These are phyloP conservation scores for Procambarus clarkii DNA, from an alignment of 1,140 invertebrate species.

Conservation along the genomic window DNA sequence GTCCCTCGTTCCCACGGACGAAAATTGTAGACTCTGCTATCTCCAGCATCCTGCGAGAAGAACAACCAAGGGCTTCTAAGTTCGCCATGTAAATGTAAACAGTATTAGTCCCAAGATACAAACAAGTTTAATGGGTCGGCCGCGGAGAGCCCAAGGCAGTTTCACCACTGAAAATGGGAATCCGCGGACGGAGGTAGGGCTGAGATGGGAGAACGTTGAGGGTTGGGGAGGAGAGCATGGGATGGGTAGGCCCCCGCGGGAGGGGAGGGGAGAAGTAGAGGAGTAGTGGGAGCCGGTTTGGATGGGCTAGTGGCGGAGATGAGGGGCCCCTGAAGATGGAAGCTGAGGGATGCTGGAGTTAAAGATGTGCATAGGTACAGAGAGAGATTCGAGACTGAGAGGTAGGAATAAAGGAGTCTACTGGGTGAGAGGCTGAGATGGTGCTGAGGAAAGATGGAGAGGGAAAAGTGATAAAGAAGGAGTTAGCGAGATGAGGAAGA, in stretches of 20 bases:
- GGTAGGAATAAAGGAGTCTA: not conserved
- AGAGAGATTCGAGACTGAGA: too few species aligned
- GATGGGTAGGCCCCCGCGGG: not conserved
- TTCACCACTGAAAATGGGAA: conserved; percentile 49
- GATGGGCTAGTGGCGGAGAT: too few species aligned
- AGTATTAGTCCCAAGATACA: conserved; percentile 60
- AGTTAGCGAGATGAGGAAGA: too few species aligned
- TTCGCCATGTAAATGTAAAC: conserved; percentile 61
- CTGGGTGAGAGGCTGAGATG: too few species aligned
- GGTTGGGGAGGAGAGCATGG: not conserved
- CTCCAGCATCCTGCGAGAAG: conserved; percentile 26
- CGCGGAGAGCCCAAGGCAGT: conserved; percentile 28
- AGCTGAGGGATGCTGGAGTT: too few species aligned
- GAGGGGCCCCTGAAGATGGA: too few species aligned
- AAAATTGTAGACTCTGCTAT: conserved; percentile 54
- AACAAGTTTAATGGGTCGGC: conserved; percentile 58
- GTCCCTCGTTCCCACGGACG: conserved; percentile 28
- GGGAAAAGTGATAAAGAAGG: too few species aligned
- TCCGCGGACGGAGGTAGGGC: conserved; percentile 9
- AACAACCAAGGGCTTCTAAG: conserved; percentile 29
- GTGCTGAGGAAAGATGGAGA: too few species aligned
- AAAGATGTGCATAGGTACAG: too few species aligned
- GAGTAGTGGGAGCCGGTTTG: too few species aligned
- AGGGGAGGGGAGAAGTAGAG: not conserved
- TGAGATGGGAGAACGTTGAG: conserved; percentile 17